Evolutionary conservation across 2,888 invertebrate genomes (phyloP).

Genomic region (Lasioglossum figueresi): DNA sequence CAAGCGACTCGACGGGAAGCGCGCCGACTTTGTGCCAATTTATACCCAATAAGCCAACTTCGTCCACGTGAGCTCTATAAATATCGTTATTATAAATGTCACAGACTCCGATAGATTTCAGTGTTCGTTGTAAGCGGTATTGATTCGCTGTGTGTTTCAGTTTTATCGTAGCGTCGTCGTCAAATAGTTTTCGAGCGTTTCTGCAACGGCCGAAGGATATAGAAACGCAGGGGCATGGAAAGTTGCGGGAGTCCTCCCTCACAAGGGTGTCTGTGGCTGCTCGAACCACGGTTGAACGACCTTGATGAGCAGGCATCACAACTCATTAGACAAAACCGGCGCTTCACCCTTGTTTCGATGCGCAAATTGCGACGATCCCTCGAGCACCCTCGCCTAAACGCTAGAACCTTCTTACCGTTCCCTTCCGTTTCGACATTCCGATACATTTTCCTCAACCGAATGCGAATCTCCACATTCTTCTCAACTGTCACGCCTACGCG

Average conservation of each 20-base stretch:
- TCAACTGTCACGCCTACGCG: neutral
- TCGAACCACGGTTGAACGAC: slow-evolving; percentile 62
- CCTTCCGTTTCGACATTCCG: slow-evolving; percentile 1
- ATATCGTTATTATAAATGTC: slow-evolving; percentile 1
- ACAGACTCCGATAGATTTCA: neutral
- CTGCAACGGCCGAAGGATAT: neutral
- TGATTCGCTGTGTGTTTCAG: neutral
- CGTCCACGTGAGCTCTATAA: slow-evolving; percentile 4
- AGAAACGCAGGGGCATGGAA: neutral
- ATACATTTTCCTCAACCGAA: neutral
- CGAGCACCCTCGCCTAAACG: slow-evolving; percentile 55
- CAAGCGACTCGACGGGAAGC: neutral
- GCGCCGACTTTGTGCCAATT: slow-evolving; percentile 11
- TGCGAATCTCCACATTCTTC: neutral
- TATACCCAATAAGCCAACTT: neutral
- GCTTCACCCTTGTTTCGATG: slow-evolving; percentile 51
- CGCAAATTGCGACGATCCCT: slow-evolving; percentile 51
- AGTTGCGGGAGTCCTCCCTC: slow-evolving; percentile 31
- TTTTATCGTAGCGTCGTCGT: neutral
- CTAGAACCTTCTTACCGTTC: slow-evolving; percentile 7
- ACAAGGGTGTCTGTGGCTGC: slow-evolving; percentile 50
- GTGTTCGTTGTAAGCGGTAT: neutral
- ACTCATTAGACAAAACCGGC: slow-evolving; percentile 72
- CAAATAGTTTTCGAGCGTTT: slow-evolving; percentile 7
- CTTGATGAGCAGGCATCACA: slow-evolving; percentile 65